Conservation (phyloP, 2,888 invertebrate genomes). For the Heliconius cydno region DNA sequence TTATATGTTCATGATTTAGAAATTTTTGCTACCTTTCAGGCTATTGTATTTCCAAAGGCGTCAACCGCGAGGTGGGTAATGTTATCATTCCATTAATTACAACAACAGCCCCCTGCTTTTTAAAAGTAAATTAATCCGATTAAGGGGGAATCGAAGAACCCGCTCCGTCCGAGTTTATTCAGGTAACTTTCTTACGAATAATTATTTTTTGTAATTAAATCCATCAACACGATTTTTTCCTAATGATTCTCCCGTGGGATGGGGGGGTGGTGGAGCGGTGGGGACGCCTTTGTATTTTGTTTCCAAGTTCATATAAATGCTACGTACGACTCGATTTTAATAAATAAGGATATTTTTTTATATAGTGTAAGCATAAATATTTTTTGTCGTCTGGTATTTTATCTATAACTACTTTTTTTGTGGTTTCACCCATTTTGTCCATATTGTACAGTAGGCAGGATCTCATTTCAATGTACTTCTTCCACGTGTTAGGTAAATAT, state of each 20-base stretch:
- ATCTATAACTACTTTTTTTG: background rate
- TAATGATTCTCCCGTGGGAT: conserved; percentile 81
- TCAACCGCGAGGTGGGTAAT: conserved; percentile 79
- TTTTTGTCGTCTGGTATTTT: background rate
- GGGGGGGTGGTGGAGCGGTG: conserved; percentile 54
- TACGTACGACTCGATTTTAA: conserved; percentile 44
- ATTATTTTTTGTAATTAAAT: conserved; percentile 84
- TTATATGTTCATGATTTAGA: conserved; percentile 43
- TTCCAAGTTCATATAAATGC: conserved; percentile 54
- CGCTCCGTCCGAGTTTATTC: conserved; percentile 82
- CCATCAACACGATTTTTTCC: conserved; percentile 84
- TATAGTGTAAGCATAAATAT: too few relatives aligned
- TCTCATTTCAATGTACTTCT: too few relatives aligned
- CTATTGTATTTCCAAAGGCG: conserved; percentile 68
- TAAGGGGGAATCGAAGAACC: conserved; percentile 82
- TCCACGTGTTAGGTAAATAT: background rate
- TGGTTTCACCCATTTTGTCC: background rate
- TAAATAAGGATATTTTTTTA: background rate
- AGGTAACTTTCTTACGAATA: conserved; percentile 82
- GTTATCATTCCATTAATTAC: conserved; percentile 84
- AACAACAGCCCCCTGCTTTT: conserved; percentile 80
- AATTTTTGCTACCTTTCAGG: conserved; percentile 53
- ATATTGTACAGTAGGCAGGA: too few relatives aligned
- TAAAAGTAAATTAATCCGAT: conserved; percentile 84
- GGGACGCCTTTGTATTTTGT: conserved; percentile 62